Evolutionary conservation across 2,797 vertebrate genomes (phyloP).

Genomic region (Poecilia gillii): DNA sequence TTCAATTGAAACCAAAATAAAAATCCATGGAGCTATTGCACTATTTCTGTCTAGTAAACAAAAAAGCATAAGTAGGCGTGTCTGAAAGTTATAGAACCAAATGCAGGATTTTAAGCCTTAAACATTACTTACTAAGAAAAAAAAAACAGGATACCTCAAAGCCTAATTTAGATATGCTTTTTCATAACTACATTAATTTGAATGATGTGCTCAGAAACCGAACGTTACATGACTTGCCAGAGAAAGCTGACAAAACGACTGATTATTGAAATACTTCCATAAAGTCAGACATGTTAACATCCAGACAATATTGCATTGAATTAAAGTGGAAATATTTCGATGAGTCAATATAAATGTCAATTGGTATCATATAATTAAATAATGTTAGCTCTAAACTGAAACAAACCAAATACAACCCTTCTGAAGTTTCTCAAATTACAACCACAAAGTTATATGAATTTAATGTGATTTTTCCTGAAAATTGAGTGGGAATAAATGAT

Average conservation of each 20-base stretch:
- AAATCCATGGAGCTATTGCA: slow-evolving; percentile 1
- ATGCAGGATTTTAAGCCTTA: slow-evolving; percentile 1
- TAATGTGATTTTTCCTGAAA: not conserved
- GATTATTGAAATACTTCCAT: not conserved
- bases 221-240: not conserved
- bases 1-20: slow-evolving; percentile 17
- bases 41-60: slow-evolving; percentile 23
- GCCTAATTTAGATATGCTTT: not conserved
- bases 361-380: not conserved
- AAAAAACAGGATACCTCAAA: not conserved
- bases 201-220: not conserved
- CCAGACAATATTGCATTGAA: not conserved
- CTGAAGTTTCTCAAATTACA: not conserved
- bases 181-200: not conserved
- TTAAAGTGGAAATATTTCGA: not conserved
- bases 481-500: not conserved
- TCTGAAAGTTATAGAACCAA: slow-evolving; percentile 9
- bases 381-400: not conserved
- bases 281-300: not conserved
- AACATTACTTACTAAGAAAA: slow-evolving; percentile 15
- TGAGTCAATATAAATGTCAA: not conserved
- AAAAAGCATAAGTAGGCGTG: slow-evolving; percentile 29
- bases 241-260: not conserved
- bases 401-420: not conserved
- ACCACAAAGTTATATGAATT: not conserved